Evolutionary conservation across 2,888 invertebrate species (phyloP).

Genomic region (Amphipoea lucens): DNA sequence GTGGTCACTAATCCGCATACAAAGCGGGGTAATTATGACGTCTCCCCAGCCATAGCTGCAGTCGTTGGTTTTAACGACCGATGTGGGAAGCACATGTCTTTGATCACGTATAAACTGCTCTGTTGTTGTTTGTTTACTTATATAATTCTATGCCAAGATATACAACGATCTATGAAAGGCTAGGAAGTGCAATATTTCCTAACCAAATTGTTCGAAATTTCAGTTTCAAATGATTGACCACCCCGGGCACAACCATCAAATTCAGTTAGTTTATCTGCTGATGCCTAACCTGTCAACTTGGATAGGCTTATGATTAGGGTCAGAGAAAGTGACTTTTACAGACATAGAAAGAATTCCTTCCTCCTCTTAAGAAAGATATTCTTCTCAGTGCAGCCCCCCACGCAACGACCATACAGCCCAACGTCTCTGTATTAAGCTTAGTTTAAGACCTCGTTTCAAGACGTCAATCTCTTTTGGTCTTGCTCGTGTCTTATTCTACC

Average conservation of each 20-base stretch:
- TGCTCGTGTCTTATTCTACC: neutral
- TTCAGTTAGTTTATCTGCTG: neutral
- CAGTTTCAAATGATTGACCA: neutral
- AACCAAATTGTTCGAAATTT: neutral
- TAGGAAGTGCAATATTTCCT: neutral
- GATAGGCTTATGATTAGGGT: slow-evolving; percentile 13
- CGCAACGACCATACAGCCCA: too few species aligned
- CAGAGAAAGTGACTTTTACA: neutral
- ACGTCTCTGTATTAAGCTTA: neutral
- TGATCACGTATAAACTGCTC: slow-evolving; percentile 15
- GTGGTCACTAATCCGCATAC: slow-evolving; percentile 20
- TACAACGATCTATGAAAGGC: neutral
- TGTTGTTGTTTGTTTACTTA: neutral
- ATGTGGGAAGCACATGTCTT: slow-evolving; percentile 14
- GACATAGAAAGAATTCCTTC: neutral
- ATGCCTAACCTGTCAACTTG: slow-evolving; percentile 5
- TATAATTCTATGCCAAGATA: neutral
- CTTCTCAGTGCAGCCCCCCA: neutral
- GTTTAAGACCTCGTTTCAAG: neutral
- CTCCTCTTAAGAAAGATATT: neutral
- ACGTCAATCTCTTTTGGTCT: neutral
- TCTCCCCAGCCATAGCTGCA: neutral
- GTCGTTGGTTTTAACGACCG: slow-evolving; percentile 25
- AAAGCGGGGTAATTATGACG: slow-evolving; percentile 16
- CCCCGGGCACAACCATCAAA: neutral